Conservation (phyloP, 1,140 invertebrate species). For the Drosophila quadrilineata region DNA sequence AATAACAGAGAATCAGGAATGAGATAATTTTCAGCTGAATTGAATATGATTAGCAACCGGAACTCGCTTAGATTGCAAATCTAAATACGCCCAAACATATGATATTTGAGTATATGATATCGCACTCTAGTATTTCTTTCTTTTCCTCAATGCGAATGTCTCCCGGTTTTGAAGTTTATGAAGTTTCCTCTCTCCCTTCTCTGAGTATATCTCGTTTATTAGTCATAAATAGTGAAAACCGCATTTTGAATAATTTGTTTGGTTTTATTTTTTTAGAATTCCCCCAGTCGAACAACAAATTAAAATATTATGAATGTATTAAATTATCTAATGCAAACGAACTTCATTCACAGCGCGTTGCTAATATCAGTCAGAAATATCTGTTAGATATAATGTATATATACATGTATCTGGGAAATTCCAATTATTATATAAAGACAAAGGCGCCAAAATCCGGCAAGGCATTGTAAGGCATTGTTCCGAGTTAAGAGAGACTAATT, state of each 20-base stretch:
- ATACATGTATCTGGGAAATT: slow-evolving; percentile 19
- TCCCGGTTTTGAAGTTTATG: no score
- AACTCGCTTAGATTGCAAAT: slow-evolving; percentile 51
- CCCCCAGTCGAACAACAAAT: slow-evolving; percentile 9
- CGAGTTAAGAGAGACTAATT: no score
- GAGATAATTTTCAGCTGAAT: slow-evolving; percentile 17
- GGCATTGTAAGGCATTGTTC: no score
- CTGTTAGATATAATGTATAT: no score
- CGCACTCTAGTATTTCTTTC: slow-evolving; percentile 4
- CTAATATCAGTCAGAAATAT: slow-evolving; percentile 10
- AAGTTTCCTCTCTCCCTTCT: background rate
- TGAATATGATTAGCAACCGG: slow-evolving; percentile 56
- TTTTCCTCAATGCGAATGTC: slow-evolving; percentile 48
- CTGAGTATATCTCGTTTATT: background rate
- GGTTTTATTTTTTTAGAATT: no score
- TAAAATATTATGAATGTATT: slow-evolving; percentile 4
- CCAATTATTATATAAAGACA: slow-evolving; percentile 10
- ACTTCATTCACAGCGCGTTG: slow-evolving; percentile 23
- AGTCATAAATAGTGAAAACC: slow-evolving; percentile 22
- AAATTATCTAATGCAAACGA: background rate
- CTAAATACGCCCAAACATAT: slow-evolving; percentile 49
- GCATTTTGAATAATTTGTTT: slow-evolving; percentile 18
- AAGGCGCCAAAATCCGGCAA: background rate
- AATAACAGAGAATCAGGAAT: background rate
- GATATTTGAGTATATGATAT: background rate